phyloP scores from a whole-genome alignment of 2,797 vertebrate species.

The Lemur catta region DNA sequence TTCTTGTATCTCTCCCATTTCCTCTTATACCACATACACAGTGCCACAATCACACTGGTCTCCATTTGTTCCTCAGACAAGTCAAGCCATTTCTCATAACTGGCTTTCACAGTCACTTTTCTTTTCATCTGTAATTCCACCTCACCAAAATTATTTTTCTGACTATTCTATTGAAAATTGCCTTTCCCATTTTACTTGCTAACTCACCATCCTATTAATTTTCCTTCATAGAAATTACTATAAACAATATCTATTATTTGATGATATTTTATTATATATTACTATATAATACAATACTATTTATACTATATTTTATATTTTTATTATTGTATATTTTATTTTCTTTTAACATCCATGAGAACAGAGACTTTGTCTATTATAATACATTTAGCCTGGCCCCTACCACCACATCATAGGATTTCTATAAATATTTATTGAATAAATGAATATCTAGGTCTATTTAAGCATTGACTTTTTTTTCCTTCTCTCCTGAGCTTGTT shows the following conservation, averaged over 20 bases:
- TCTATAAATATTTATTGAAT: constrained; percentile 25
- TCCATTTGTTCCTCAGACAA: neutral
- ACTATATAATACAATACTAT: neutral
- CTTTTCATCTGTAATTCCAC: neutral
- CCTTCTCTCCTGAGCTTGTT: constrained; percentile 29
- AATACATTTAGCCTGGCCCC: neutral
- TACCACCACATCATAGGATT: neutral
- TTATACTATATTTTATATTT: neutral
- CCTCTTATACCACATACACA: neutral
- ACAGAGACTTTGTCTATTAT: neutral
- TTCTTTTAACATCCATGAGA: neutral
- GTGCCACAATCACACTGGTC: neutral
- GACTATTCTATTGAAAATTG: constrained; percentile 1
- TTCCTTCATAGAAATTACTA: constrained; percentile 14
- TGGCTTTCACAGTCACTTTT: neutral
- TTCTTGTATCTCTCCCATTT: neutral
- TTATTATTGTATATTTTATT: neutral
- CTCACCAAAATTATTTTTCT: constrained; percentile 13
- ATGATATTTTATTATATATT: neutral
- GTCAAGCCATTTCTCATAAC: neutral
- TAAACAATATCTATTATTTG: neutral
- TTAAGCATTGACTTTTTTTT: neutral
- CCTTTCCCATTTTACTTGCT: constrained; percentile 28
- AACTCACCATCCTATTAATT: neutral
- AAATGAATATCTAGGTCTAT: neutral